phyloP scores from a whole-genome alignment of 2,113 vertebrate species.

The Eleginops maclovinus region DNA sequence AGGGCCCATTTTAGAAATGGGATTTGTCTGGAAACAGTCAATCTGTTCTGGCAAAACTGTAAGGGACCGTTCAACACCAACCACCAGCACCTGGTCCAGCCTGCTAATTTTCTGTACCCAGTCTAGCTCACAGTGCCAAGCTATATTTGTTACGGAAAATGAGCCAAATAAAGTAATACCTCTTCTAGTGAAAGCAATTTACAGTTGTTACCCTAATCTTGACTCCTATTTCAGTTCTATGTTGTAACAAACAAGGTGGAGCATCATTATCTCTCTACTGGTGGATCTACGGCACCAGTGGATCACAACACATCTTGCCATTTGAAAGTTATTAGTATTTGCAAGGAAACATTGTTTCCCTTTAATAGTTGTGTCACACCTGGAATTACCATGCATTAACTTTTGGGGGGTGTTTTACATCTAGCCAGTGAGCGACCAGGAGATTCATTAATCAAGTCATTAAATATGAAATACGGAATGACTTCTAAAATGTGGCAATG shows the following conservation, averaged over 20 bases:
- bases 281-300: neutral
- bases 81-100: too few species aligned
- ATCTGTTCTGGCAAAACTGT: too few species aligned
- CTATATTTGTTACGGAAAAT: too few species aligned
- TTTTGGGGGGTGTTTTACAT: constrained; percentile 8
- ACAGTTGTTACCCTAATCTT: too few species aligned
- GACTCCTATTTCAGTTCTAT: too few species aligned
- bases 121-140: too few species aligned
- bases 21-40: too few species aligned
- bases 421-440: constrained; percentile 11
- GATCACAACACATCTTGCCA: neutral
- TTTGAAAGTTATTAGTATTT: neutral
- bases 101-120: too few species aligned
- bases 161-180: too few species aligned
- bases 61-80: too few species aligned
- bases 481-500: constrained; percentile 36
- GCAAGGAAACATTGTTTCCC: neutral
- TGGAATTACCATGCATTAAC: neutral
- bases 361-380: neutral
- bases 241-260: neutral
- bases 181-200: too few species aligned
- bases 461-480: constrained; percentile 40
- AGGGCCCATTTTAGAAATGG: too few species aligned
- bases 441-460: constrained; percentile 46
- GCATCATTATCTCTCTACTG: neutral